Evolutionary conservation across 2,797 vertebrate genomes (phyloP).

Genomic region (Petrocephalus sullivani): DNA sequence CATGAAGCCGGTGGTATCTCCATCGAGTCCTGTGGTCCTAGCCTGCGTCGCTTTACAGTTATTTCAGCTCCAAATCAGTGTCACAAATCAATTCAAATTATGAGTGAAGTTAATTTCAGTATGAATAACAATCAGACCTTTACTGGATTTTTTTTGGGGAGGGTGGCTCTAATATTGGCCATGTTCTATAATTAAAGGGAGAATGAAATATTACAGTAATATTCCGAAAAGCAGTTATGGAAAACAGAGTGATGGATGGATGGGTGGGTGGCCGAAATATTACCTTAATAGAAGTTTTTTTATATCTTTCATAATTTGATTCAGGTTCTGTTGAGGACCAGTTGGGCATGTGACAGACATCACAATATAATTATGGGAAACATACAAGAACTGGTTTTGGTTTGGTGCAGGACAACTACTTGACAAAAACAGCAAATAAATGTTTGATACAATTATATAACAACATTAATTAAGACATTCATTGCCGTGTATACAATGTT

Average conservation of each 20-base stretch:
- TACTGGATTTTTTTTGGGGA: neutral
- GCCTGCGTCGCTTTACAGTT: neutral
- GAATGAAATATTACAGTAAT: neutral
- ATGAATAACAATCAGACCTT: neutral
- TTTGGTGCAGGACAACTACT: neutral
- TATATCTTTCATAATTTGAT: neutral
- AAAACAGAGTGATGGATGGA: neutral
- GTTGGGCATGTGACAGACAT: neutral
- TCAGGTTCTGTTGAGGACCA: neutral
- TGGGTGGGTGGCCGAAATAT: neutral
- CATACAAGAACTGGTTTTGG: neutral
- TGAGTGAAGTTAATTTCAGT: neutral
- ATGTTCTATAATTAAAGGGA: neutral
- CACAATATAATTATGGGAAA: neutral
- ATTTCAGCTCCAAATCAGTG: neutral
- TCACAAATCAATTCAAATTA: neutral
- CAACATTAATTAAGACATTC: neutral
- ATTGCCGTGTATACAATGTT: neutral
- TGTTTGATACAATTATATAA: neutral
- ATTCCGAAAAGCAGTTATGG: neutral
- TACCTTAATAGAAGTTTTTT: neutral
- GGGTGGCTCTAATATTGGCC: neutral
- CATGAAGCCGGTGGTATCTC: slow-evolving; percentile 6
- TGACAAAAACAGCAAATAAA: neutral
- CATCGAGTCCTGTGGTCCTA: neutral